Evolutionary conservation across 2,888 invertebrate species (phyloP).

Genomic region (Leucophora obtusa): DNA sequence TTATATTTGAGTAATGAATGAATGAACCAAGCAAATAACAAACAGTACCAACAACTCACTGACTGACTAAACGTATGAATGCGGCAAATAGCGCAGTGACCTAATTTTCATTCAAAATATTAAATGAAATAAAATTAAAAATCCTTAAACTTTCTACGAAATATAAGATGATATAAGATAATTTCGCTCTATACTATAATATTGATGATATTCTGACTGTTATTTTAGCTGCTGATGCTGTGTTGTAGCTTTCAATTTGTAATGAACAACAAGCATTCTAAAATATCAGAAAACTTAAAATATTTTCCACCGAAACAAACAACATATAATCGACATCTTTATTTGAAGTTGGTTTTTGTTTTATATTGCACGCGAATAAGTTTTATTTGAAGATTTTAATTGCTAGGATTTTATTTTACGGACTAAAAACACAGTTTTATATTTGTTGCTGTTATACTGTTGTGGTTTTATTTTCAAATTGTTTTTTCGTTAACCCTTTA

Average conservation of each 20-base stretch:
- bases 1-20: constrained; percentile 47
- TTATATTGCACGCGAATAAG: not conserved
- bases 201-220: not conserved
- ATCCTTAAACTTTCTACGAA: not conserved
- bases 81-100: constrained; percentile 56
- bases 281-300: too few species aligned
- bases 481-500: not conserved
- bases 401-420: constrained; percentile 24
- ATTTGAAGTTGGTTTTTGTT: not conserved
- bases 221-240: not conserved
- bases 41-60: constrained; percentile 8
- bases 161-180: not conserved
- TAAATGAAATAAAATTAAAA: constrained; percentile 10
- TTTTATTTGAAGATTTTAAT: constrained; percentile 31
- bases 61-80: constrained; percentile 41
- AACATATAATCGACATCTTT: too few species aligned
- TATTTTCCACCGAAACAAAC: not conserved
- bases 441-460: not conserved
- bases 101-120: constrained; percentile 44
- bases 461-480: not conserved
- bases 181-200: not conserved
- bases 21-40: constrained; percentile 21
- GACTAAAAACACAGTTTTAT: not conserved
- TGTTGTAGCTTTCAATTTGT: not conserved
- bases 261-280: not conserved